Percentiles rank a stretch among this genome's conserved stretches.
Evolutionary conservation across 2,888 invertebrate genomes (phyloP).

Genomic region (Zeuzera pyrina): DNA sequence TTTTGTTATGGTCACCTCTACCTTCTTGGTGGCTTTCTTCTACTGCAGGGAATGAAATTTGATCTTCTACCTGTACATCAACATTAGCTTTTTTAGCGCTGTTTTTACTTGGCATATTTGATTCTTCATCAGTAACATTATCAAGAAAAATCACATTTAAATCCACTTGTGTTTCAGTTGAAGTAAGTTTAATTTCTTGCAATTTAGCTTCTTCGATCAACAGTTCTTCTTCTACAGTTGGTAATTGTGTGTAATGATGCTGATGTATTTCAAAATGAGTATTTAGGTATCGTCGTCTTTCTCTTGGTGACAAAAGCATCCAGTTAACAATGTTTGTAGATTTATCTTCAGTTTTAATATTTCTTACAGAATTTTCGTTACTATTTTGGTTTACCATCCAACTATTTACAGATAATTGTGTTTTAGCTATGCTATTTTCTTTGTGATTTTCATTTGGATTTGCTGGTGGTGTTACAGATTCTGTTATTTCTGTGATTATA

Average conservation of each 20-base stretch:
- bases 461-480: constrained; percentile 24
- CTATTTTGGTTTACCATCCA: constrained; percentile 26
- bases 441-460: constrained; percentile 17
- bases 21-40: constrained; percentile 9
- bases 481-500: constrained; percentile 50
- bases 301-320: constrained; percentile 45
- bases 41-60: constrained; percentile 2
- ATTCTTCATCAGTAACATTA: constrained; percentile 2
- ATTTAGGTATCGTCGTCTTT: constrained; percentile 27
- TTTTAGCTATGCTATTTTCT: constrained; percentile 10
- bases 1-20: constrained; percentile 13
- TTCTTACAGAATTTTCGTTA: not conserved
- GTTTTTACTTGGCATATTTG: not conserved
- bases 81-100: constrained; percentile 26
- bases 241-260: no score
- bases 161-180: no score
- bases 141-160: no score
- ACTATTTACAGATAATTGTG: constrained; percentile 26
- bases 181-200: no score
- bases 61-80: constrained; percentile 19
- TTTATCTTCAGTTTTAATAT: constrained; percentile 12
- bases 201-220: no score
- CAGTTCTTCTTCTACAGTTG: no score
- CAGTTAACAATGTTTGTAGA: constrained; percentile 29
- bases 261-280: no score